A percentile compares a stretch with the other conserved stretches of the same genome.
Conservation (phyloP, 2,888 invertebrate species). For the Drosophila buzzatii region DNA sequence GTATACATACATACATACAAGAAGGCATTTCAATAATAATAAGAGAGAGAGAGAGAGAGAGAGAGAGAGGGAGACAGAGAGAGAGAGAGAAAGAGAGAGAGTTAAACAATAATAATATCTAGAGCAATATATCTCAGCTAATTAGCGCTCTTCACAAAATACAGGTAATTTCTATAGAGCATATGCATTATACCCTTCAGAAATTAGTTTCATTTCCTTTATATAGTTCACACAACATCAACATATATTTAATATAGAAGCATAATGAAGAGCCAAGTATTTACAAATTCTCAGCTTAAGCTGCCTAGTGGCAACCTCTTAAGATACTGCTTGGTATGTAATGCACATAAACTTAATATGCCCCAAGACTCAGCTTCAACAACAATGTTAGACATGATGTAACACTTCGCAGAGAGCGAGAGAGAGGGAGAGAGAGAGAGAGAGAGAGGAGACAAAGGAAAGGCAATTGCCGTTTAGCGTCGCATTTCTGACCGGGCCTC, state of each 20-base stretch:
- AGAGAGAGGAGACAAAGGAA: slow-evolving; percentile 1
- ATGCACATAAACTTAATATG: slow-evolving; percentile 17
- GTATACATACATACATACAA: too few relatives aligned
- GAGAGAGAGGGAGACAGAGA: too few relatives aligned
- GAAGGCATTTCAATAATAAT: too few relatives aligned
- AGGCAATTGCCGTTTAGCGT: slow-evolving; percentile 40
- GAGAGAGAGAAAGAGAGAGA: too few relatives aligned
- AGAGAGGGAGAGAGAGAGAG: neutral
- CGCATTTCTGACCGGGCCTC: slow-evolving; percentile 29
- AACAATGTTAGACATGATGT: slow-evolving; percentile 8
- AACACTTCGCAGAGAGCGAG: slow-evolving; percentile 8
- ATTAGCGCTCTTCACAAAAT: neutral
- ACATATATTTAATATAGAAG: neutral
- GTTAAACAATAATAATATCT: too few relatives aligned
- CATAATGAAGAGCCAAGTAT: too few relatives aligned
- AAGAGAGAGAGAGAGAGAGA: too few relatives aligned
- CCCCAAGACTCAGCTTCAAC: slow-evolving; percentile 19
- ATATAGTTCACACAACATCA: neutral
- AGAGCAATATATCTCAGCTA: neutral
- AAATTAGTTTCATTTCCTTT: neutral
- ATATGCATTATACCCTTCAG: too few relatives aligned
- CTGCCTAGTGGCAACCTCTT: slow-evolving; percentile 1
- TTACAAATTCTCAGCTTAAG: neutral
- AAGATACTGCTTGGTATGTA: slow-evolving; percentile 4
- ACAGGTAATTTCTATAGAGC: neutral